A percentile compares a stretch with the other conserved stretches of the same genome.
Evolutionary conservation across 2,888 invertebrate genomes (phyloP).

Genomic region (Zaprionus lineosus): DNA sequence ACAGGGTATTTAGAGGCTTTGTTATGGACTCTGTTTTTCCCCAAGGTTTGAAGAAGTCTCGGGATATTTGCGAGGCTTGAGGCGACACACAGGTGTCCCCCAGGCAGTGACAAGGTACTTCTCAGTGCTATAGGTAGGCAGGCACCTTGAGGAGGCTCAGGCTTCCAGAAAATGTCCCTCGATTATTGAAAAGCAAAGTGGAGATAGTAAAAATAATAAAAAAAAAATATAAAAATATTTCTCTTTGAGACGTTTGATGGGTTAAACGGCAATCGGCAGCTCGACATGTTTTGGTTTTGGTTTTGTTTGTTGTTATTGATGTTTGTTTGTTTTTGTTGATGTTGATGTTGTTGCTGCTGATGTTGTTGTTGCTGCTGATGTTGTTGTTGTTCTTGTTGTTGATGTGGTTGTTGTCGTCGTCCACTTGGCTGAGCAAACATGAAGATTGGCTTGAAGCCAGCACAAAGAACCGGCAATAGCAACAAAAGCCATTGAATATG

Average conservation of each 20-base stretch:
- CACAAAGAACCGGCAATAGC: constrained; percentile 26
- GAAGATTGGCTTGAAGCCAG: constrained; percentile 37
- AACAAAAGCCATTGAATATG: constrained; percentile 55
- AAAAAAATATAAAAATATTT: constrained; percentile 3
- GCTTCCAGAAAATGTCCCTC: too few species aligned
- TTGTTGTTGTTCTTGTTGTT: constrained; percentile 1
- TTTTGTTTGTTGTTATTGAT: background rate
- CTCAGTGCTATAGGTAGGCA: too few species aligned
- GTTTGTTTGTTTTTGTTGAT: constrained; percentile 1
- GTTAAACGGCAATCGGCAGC: constrained; percentile 59
- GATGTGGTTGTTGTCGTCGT: constrained; percentile 5
- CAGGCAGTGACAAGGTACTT: too few species aligned
- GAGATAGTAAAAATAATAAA: too few species aligned
- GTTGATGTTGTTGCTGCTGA: too few species aligned
- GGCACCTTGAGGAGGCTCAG: too few species aligned
- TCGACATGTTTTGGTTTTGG: constrained; percentile 43
- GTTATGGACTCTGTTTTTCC: too few species aligned
- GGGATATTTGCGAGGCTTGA: too few species aligned
- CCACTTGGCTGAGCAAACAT: constrained; percentile 60
- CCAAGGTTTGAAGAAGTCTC: too few species aligned
- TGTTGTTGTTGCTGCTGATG: constrained; percentile 37
- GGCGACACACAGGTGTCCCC: too few species aligned
- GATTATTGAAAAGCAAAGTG: too few species aligned
- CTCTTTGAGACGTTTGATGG: constrained; percentile 51
- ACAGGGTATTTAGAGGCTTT: too few species aligned